Evolutionary conservation across 2,888 invertebrate species (phyloP).

Genomic region (Sphaerophoria taeniata): DNA sequence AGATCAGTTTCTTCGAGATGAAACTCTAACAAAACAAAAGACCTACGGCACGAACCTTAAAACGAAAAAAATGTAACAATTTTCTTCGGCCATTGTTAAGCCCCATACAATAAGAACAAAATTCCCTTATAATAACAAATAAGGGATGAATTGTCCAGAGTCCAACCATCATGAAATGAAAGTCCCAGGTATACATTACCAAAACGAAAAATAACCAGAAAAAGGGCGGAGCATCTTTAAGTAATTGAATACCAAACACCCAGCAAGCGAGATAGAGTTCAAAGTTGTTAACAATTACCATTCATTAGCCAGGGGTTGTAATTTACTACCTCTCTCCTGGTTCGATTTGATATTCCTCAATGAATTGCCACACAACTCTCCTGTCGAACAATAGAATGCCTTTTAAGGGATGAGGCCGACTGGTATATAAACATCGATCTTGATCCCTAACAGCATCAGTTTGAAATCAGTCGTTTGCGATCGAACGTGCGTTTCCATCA

Average conservation of each 20-base stretch:
- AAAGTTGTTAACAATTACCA: constrained; percentile 61
- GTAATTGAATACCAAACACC: constrained; percentile 70
- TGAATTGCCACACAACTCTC: constrained; percentile 58
- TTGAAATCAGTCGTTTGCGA: constrained; percentile 58
- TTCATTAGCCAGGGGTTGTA: constrained; percentile 67
- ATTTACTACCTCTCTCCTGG: constrained; percentile 58
- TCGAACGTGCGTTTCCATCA: constrained; percentile 49
- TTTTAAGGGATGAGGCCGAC: constrained; percentile 35
- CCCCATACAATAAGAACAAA: neutral
- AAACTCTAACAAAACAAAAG: constrained; percentile 40
- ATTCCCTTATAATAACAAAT: neutral
- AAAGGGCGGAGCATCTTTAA: constrained; percentile 70
- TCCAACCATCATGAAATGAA: neutral
- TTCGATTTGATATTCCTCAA: constrained; percentile 39
- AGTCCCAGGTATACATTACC: constrained; percentile 46
- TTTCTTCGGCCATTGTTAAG: constrained; percentile 59
- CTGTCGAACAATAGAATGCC: constrained; percentile 21
- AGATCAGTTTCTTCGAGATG: constrained; percentile 21
- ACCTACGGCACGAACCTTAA: constrained; percentile 64
- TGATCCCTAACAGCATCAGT: constrained; percentile 62
- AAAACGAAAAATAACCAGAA: constrained; percentile 9
- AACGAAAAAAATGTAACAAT: constrained; percentile 34
- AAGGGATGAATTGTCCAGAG: constrained; percentile 7
- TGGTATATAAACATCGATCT: constrained; percentile 73
- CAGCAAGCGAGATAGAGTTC: neutral